Percentiles rank a stretch among this genome's conserved stretches.
phyloP scores from a whole-genome alignment of 2,797 vertebrate genomes.

The Neosalanx taihuensis region DNA sequence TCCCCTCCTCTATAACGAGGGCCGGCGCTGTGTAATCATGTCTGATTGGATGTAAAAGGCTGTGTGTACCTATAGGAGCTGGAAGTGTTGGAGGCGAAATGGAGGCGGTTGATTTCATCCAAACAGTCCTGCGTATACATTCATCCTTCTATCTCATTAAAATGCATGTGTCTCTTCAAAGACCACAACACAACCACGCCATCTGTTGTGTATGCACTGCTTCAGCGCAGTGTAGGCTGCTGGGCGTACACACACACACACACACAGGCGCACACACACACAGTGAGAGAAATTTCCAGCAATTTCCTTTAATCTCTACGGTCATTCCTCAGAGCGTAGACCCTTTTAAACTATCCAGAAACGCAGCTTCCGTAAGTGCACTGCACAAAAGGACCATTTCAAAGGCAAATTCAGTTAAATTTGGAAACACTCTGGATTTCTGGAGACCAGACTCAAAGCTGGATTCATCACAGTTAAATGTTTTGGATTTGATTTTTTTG shows the following conservation, averaged over 20 bases:
- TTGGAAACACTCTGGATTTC: conserved; percentile 42
- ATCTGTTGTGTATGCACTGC: conserved; percentile 64
- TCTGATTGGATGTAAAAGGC: conserved; percentile 21
- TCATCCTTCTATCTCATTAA: conserved; percentile 63
- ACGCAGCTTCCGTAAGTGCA: conserved; percentile 56
- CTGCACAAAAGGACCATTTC: conserved; percentile 63
- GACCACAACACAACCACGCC: conserved; percentile 71
- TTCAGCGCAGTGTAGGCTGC: conserved; percentile 8
- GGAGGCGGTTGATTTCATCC: conserved; percentile 10
- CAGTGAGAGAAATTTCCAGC: conserved; percentile 31
- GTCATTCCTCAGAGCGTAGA: conserved; percentile 48
- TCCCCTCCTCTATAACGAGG: conserved; percentile 12
- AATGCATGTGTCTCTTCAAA: conserved; percentile 76
- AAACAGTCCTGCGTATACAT: conserved; percentile 49
- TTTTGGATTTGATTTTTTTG: conserved; percentile 1
- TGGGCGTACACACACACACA: conserved; percentile 8
- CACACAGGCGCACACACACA: conserved; percentile 9
- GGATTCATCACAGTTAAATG: conserved; percentile 15
- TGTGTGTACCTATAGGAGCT: not conserved
- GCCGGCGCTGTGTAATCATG: conserved; percentile 20
- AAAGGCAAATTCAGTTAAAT: conserved; percentile 65
- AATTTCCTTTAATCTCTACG: conserved; percentile 59
- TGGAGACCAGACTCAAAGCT: conserved; percentile 7
- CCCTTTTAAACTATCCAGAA: conserved; percentile 53
- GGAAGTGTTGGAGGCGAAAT: conserved; percentile 5